Base-by-base conservation (phyloP, 2,888 invertebrate genomes). In the Mellilla xanthometata region DNA sequence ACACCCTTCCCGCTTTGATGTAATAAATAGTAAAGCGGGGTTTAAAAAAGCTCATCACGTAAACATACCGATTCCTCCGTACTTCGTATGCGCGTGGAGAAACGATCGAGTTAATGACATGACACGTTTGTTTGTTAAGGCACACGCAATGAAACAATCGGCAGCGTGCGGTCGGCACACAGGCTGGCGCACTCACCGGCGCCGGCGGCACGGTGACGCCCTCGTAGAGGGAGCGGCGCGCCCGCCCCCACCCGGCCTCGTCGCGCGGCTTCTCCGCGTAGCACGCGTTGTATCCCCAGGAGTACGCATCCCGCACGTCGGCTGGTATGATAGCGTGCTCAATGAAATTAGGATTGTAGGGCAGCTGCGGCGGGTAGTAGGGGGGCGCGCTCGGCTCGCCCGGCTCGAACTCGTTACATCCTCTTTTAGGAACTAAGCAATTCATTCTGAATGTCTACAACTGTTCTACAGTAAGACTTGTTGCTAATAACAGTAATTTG, bases 201-300 rank as follows among this genome's bases (percentile, higher is more conserved):
- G 81, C 83, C 80, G 81, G 72, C 72, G 68, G 81, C 62, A 74
- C 83, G 77, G 85, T 82, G 68, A 87, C 87, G 72, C 86, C 87
- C 74, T 89, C 87, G 68, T 86, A 88, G 57, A 88, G 66, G 58
- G 88, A 87, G 53, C 72, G 72, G 55, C 83, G 81, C 62, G 65
- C 62, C 59, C 67, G 70, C 68, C 73, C 74, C 76, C 77, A 71
- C 71, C 72, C 80, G 50, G 59, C 57, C 46, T 64, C 68, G 63
- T 70, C 68, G 52, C 66, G 68, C 52, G 62, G 67, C 58, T 60
- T 62, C 54, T 53, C 65, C 56, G 54, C 47, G 52, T 68, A 60
- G 45, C 62, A 52, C 53, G 74, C 69, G 41, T 63, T 64, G 53
- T 72, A 65, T 47, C 56, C 64, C 72, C 72, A 75, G 44, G 62